A percentile compares a stretch with the other conserved stretches of the same genome.
Conservation (phyloP, 2,113 vertebrate genomes). For the Pardalotus punctatus region DNA sequence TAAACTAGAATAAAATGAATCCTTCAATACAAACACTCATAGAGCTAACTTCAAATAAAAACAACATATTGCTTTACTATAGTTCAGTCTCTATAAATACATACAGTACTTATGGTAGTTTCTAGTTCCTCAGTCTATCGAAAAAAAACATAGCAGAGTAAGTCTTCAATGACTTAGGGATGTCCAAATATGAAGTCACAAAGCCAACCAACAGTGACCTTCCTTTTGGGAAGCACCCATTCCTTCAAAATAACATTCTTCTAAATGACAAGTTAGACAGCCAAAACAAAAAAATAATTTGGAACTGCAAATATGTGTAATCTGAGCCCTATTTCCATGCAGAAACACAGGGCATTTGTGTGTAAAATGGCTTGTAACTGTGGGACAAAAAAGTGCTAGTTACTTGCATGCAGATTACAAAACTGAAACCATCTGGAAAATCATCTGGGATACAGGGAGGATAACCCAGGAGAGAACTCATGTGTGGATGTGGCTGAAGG, state of each 20-base stretch:
- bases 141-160: background rate
- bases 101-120: background rate
- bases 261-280: background rate
- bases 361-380: background rate
- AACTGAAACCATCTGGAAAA: slow-evolving; percentile 36
- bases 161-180: background rate
- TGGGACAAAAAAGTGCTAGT: background rate
- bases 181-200: background rate
- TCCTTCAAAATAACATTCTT: background rate
- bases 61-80: slow-evolving; percentile 40
- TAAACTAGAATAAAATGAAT: slow-evolving; percentile 4
- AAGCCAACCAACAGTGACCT: background rate
- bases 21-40: background rate
- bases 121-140: background rate
- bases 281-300: background rate
- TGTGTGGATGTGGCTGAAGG: background rate
- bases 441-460: background rate
- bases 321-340: background rate
- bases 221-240: background rate
- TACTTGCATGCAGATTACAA: background rate
- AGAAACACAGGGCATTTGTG: background rate
- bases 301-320: background rate
- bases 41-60: slow-evolving; percentile 27
- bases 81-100: background rate
- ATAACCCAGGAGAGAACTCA: background rate